A percentile compares a stretch with the other conserved stretches of the same genome.
Evolutionary conservation across 1,140 invertebrate species (phyloP).

Genomic region (Ctenoplectra terminalis): DNA sequence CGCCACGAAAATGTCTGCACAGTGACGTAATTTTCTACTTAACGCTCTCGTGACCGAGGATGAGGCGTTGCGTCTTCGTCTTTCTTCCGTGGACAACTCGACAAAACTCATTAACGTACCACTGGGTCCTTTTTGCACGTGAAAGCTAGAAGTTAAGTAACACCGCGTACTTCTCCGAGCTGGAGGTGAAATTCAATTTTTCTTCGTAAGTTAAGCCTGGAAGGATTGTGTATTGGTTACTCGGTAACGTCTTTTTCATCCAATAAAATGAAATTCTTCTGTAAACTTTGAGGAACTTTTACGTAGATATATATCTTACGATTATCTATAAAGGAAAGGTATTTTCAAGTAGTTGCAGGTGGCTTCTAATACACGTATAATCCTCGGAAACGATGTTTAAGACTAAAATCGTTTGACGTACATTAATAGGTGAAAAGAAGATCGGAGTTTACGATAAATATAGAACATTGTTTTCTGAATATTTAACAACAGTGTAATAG

Average conservation of each 20-base stretch:
- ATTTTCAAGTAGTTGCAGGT: background rate
- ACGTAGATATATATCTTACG: background rate
- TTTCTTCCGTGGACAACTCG: background rate
- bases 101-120: background rate
- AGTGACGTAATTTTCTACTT: slow-evolving; percentile 32
- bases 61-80: background rate
- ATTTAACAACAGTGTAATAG: no score
- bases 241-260: no score
- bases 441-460: background rate
- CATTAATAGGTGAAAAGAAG: background rate
- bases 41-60: background rate
- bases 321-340: no score
- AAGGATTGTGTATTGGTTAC: no score
- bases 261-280: no score
- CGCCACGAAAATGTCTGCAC: slow-evolving; percentile 8
- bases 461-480: no score
- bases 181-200: background rate
- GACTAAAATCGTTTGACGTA: background rate
- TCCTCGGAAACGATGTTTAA: background rate
- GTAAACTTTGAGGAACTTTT: no score
- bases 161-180: no score
- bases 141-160: background rate
- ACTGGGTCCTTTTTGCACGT: background rate
- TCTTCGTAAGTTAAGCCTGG: background rate
- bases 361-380: background rate